These are phyloP conservation scores for Esox masquinongy DNA, from an alignment of 2,797 vertebrate species.

Conservation along the genomic window DNA sequence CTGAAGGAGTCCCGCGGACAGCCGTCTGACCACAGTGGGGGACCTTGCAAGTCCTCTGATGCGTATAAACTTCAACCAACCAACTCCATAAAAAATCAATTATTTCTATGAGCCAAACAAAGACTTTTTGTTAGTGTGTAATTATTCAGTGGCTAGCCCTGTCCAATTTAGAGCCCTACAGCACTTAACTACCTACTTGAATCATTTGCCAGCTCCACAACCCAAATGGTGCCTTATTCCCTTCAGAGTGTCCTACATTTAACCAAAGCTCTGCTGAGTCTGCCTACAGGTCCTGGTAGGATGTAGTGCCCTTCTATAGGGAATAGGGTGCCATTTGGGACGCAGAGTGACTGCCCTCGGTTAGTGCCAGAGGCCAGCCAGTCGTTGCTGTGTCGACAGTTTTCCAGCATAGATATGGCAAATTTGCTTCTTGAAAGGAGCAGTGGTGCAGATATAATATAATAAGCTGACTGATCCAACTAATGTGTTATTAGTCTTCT, in stretches of 20 bases:
- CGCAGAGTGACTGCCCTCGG: not conserved
- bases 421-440: constrained; percentile 19
- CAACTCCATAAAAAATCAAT: constrained; percentile 67
- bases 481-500: too few species aligned
- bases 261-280: too few species aligned
- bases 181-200: constrained; percentile 57
- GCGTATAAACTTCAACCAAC: constrained; percentile 36
- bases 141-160: constrained; percentile 60
- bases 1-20: constrained; percentile 7
- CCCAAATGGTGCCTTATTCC: not conserved
- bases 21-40: constrained; percentile 48
- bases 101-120: constrained; percentile 69
- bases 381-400: not conserved
- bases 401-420: constrained; percentile 32
- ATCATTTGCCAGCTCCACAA: not conserved
- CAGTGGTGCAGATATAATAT: constrained; percentile 5
- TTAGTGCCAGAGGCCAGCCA: too few species aligned
- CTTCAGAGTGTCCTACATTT: not conserved
- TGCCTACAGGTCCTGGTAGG: not conserved
- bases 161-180: constrained; percentile 60
- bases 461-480: constrained; percentile 40
- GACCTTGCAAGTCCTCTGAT: constrained; percentile 71
- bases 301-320: not conserved
- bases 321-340: not conserved
- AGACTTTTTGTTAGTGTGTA: constrained; percentile 68